Conservation (phyloP, 2,113 vertebrate species). For the Plecturocebus donacophilus region DNA sequence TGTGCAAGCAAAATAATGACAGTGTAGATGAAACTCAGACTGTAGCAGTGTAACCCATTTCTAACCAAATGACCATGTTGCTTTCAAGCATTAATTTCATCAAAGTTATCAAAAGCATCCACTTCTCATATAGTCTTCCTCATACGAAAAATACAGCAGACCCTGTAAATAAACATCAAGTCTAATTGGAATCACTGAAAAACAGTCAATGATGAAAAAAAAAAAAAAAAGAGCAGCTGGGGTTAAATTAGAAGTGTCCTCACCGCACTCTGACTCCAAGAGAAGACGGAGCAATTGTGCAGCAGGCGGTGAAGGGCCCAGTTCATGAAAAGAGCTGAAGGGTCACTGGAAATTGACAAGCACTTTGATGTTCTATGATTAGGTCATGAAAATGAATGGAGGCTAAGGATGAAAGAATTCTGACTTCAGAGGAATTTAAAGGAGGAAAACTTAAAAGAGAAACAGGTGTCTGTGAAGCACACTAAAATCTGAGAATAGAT, state of each 20-base stretch:
- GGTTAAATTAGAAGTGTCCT: neutral
- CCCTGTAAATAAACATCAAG: neutral
- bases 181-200: neutral
- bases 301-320: neutral
- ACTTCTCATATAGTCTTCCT: neutral
- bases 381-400: neutral
- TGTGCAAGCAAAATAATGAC: neutral
- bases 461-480: neutral
- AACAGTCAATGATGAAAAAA: no score
- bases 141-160: neutral
- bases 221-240: no score
- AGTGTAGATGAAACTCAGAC: neutral
- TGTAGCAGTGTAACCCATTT: neutral
- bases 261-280: neutral
- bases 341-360: neutral
- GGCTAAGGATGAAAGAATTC: neutral
- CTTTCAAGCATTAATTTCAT: neutral
- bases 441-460: neutral
- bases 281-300: neutral
- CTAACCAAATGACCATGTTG: neutral
- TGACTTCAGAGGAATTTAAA: neutral
- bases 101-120: neutral
- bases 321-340: neutral
- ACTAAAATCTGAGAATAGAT: neutral
- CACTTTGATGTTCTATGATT: neutral